Evolutionary conservation across 2,797 vertebrate genomes (phyloP).

Genomic region (Arremon brunneinucha): DNA sequence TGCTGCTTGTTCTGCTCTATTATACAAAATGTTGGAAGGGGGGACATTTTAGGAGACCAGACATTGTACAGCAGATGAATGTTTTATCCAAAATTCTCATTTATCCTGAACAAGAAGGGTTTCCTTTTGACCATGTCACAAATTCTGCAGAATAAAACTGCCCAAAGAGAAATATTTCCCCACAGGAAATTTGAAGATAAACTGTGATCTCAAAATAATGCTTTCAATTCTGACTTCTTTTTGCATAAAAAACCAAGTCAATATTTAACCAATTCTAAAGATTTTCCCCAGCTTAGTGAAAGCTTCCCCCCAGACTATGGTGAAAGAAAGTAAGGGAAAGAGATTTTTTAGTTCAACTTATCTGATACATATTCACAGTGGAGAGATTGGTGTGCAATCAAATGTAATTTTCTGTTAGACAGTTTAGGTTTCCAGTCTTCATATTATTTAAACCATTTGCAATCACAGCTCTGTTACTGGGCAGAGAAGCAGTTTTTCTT

Average conservation of each 20-base stretch:
- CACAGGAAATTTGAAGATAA: background rate
- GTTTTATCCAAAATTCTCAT: background rate
- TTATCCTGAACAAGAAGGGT: background rate
- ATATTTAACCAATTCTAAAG: background rate
- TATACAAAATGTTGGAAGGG: background rate
- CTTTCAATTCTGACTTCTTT: background rate
- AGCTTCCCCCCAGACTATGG: background rate
- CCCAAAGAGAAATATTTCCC: background rate
- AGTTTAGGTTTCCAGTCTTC: background rate
- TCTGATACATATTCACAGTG: background rate
- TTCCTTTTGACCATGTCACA: background rate
- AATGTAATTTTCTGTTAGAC: background rate
- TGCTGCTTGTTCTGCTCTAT: background rate
- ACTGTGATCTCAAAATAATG: background rate
- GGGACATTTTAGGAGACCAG: background rate
- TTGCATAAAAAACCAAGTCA: background rate
- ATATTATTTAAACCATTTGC: background rate
- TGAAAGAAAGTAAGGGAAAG: background rate
- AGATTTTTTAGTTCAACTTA: background rate
- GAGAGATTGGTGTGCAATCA: background rate
- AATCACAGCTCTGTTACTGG: background rate
- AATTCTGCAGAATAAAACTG: background rate
- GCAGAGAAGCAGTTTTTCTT: background rate
- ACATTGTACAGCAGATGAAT: background rate
- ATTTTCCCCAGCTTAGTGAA: background rate